Evolutionary conservation across 2,113 vertebrate genomes (phyloP), one percentile per base, ranked within the genome.

Genomic region (Platichthys flesus): DNA sequence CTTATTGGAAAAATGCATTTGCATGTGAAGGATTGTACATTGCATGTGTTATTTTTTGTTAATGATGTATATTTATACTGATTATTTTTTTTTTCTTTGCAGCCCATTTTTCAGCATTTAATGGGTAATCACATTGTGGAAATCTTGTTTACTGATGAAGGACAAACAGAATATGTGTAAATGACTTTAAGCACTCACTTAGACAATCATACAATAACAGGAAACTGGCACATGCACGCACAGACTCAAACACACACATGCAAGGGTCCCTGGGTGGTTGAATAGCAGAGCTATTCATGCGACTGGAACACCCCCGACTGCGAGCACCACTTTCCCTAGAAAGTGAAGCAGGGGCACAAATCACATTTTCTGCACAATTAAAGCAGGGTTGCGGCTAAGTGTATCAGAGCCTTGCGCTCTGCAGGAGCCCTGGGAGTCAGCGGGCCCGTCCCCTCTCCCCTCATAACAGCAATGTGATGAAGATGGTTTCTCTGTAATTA

Each of bases 351-450:
- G 83, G 91, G 92, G 91, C 92, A 93, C 94, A 94, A 94, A 95
- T 94, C 92, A 94, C 93, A 95, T 94, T 94, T 95, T 95, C 93
- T 94, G 93, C 93, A 94, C 94, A 95, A 94, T 95, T 94, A 94
- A 94, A 93, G 93, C 90, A 88, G 88, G 82, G 85, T 91, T 91
- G 74, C 54, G 74, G 92, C 92, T 93, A 92, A 94, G 91, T 93
- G 91, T 90, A 87, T 91, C 90, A 90, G 91, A 91, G 86, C 79
- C 74, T 63, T 55, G 74, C 80, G 87, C 90, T 85, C 92, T 14
- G 78, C 88, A 65, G 92, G 86, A 89, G 90, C 91, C 85, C 82
- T 45, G 91, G 86, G 88, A 90, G 89, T 89, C 91, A 91, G 90
- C 85, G 87, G 90, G 76, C 79, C 88, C 67, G 76, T 85, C 90